Base-by-base conservation (phyloP, 2,888 invertebrate genomes). In the Endomychus coccineus region DNA sequence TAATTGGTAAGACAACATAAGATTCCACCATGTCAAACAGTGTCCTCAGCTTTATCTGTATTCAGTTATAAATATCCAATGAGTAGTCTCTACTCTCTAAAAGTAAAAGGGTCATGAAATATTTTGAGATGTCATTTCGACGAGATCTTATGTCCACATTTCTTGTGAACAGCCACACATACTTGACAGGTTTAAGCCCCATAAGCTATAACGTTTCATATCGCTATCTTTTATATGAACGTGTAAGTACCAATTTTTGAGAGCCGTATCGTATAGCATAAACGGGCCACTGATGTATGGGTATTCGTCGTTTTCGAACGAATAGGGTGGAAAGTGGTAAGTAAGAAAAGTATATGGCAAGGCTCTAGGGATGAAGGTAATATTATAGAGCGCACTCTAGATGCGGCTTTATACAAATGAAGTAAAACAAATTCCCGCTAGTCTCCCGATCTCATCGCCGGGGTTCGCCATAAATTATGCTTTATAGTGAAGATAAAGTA, bases 401-500 rank as follows among this genome's bases (percentile, higher is more conserved):
- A 44, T 44, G 49, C 48, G 50, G 50, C 49, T 54, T 52, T 51
- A 52, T 53, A 52, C 55, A 56, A 58, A 56, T 56, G 56, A 54
- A 56, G 52, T 58, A 56, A 54, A 58, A 58, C 58, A 56, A 58
- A 59, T 58, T 58, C 54, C 47, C 47, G 45, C 46, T 40, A 46
- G 49, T 42, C 48, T 45, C 45, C 43, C 51, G 56, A 57, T 59
- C 58, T 57, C 59, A 58, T 58, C 59, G 56, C 54, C 46, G 48
- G 49, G 50, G 51, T 54, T 52, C 46, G 47, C 55, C 52, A 64
- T 66, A 66, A 66, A 65, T 66, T 62, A 58, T 54, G 51, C 56
- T 66, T 65, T 65, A 65, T 64, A 60, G 61, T 52, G 52, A 50
- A 64, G 64, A 65, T 66, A 66, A 66, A 66, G 62, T 61, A 61